These are phyloP conservation scores for Halotydeus destructor DNA, from an alignment of 1,140 invertebrate species.

Conservation along the genomic window DNA sequence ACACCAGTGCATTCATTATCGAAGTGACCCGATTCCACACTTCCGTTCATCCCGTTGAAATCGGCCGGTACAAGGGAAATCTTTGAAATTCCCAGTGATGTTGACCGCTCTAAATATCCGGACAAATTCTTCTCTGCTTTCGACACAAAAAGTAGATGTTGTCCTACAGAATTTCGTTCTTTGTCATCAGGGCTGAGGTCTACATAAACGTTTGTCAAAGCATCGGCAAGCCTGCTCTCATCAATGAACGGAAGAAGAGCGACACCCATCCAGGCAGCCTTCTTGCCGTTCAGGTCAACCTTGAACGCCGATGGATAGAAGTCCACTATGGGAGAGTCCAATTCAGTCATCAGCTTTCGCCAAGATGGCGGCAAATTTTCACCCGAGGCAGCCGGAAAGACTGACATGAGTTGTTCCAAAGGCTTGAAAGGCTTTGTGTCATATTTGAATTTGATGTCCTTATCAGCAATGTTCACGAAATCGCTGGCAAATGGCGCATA, in stretches of 20 bases:
- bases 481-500: constrained; percentile 99
- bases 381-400: constrained; percentile 91
- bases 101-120: constrained; percentile 1
- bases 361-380: constrained; percentile 79
- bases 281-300: constrained; percentile 97
- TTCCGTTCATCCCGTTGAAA: constrained; percentile 10
- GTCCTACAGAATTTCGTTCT: constrained; percentile 19
- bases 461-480: constrained; percentile 70
- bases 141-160: constrained; percentile 12
- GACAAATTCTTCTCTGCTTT: not conserved
- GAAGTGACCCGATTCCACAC: constrained; percentile 1
- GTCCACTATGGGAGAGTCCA: constrained; percentile 85
- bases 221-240: constrained; percentile 67
- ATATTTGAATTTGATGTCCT: constrained; percentile 67
- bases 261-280: constrained; percentile 86
- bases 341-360: constrained; percentile 80
- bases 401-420: constrained; percentile 94
- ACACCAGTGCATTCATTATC: constrained; percentile 12
- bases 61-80: not conserved
- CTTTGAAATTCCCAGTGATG: no score
- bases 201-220: constrained; percentile 55
- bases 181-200: constrained; percentile 58
- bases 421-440: constrained; percentile 80
- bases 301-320: constrained; percentile 98
- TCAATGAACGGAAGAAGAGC: constrained; percentile 95